phyloP scores from a whole-genome alignment of 2,797 vertebrate species.

The Falco concolor region DNA sequence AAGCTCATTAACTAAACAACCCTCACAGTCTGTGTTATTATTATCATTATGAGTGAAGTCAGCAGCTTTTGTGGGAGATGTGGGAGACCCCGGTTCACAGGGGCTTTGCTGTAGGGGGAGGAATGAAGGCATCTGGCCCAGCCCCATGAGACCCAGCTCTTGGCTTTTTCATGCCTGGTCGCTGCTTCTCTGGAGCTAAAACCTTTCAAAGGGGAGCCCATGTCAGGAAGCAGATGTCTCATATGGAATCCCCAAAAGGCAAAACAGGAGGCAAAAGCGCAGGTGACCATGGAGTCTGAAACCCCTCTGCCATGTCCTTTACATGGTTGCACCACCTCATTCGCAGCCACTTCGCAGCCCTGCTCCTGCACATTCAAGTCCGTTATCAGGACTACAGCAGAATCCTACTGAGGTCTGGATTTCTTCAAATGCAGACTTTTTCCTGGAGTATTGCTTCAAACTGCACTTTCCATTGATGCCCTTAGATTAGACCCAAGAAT shows the following conservation, averaged over 20 bases:
- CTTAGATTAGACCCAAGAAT: background rate
- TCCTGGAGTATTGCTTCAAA: background rate
- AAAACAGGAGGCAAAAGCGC: background rate
- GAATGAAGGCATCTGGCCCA: background rate
- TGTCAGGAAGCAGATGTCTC: background rate
- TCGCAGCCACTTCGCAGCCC: background rate
- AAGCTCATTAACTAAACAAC: background rate
- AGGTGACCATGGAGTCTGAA: background rate
- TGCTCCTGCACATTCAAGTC: background rate
- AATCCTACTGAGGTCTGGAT: background rate
- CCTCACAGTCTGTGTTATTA: background rate
- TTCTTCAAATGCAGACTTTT: background rate
- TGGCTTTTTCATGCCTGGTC: background rate
- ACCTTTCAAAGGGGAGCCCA: background rate
- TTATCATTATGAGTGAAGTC: background rate
- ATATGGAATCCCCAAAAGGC: background rate
- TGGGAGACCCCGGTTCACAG: constrained; percentile 2
- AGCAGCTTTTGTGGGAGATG: constrained; percentile 39
- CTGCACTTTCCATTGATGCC: background rate
- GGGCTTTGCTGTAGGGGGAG: background rate
- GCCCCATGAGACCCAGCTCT: background rate
- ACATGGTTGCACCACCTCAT: background rate
- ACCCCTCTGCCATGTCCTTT: rapidly evolving
- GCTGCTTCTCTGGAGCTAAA: background rate
- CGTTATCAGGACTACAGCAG: background rate